A percentile compares a stretch with the other conserved stretches of the same genome.
phyloP scores from a whole-genome alignment of 2,113 vertebrate genomes.

The Probosciger aterrimus region DNA sequence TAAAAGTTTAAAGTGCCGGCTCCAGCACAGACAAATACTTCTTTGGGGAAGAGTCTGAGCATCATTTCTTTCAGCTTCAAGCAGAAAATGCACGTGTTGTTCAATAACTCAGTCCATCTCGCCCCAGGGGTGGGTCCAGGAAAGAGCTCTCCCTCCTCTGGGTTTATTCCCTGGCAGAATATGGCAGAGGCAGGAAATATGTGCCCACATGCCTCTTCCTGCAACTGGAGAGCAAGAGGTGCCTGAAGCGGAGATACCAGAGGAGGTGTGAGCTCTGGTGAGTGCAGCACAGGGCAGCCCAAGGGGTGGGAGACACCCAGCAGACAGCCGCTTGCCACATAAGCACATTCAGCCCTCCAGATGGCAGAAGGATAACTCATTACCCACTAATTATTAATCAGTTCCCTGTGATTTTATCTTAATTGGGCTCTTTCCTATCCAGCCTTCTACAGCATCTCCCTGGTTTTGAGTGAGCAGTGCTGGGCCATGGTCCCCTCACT shows the following conservation, averaged over 20 bases:
- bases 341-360: constrained; percentile 10
- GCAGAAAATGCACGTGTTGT: not conserved
- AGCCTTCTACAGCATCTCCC: not conserved
- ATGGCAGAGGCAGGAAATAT: not conserved
- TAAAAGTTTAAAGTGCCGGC: not conserved
- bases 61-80: not conserved
- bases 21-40: not conserved
- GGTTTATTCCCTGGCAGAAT: not conserved
- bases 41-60: not conserved
- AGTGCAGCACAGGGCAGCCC: not conserved
- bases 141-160: not conserved
- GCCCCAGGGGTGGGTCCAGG: rapidly evolving
- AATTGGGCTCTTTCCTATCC: constrained; percentile 29
- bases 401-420: constrained; percentile 58
- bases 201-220: not conserved
- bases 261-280: rapidly evolving
- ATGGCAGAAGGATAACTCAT: constrained; percentile 44
- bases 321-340: not conserved
- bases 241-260: not conserved
- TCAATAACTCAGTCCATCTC: rapidly evolving
- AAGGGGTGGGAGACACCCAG: not conserved
- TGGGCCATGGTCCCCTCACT: rapidly evolving
- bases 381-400: constrained; percentile 51
- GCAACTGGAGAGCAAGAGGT: not conserved
- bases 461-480: rapidly evolving